A percentile compares a stretch with the other conserved stretches of the same genome.
phyloP scores from a whole-genome alignment of 30 jellyfish, hydroid and myxozoan genomes.

The Pseudorhiza aurosa region DNA sequence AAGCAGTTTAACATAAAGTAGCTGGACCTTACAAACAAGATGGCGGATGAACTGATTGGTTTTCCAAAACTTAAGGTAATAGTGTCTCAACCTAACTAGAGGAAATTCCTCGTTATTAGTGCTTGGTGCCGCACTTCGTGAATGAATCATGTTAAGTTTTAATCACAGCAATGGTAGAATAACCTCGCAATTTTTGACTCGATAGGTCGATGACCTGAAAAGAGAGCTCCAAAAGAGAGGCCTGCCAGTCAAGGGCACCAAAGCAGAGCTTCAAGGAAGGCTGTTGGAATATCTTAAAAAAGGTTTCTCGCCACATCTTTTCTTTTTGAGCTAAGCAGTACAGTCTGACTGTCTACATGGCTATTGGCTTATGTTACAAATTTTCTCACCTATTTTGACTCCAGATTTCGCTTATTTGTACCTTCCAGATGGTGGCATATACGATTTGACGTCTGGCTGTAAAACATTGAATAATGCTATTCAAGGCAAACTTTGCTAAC shows the following conservation, averaged over 20 bases:
- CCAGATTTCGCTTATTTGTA: not conserved
- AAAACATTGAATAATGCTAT: too few species aligned
- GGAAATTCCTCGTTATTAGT: too few species aligned
- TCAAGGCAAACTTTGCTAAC: too few species aligned
- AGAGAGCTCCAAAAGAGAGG: slow-evolving; percentile 74
- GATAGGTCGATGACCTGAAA: slow-evolving; percentile 78
- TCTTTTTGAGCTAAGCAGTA: too few species aligned
- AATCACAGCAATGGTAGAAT: too few species aligned
- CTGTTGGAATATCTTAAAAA: slow-evolving; percentile 56
- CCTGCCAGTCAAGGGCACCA: slow-evolving; percentile 67
- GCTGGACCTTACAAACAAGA: not conserved
- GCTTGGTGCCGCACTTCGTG: too few species aligned
- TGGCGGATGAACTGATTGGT: slow-evolving; percentile 66
- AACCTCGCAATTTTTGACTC: too few species aligned
- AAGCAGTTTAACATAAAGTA: not conserved
- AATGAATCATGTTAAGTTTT: too few species aligned
- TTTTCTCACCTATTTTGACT: not conserved
- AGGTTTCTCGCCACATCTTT: not conserved
- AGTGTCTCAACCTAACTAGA: too few species aligned
- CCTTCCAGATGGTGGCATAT: not conserved
- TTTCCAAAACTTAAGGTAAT: slow-evolving; percentile 63
- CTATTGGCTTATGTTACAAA: not conserved
- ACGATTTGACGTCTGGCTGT: too few species aligned
- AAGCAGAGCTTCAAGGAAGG: slow-evolving; percentile 79
- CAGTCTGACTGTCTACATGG: not conserved